Evolutionary conservation across 2,797 vertebrate genomes (phyloP), one percentile per base, ranked within the genome.

Genomic region (Lutjanus campechanus): DNA sequence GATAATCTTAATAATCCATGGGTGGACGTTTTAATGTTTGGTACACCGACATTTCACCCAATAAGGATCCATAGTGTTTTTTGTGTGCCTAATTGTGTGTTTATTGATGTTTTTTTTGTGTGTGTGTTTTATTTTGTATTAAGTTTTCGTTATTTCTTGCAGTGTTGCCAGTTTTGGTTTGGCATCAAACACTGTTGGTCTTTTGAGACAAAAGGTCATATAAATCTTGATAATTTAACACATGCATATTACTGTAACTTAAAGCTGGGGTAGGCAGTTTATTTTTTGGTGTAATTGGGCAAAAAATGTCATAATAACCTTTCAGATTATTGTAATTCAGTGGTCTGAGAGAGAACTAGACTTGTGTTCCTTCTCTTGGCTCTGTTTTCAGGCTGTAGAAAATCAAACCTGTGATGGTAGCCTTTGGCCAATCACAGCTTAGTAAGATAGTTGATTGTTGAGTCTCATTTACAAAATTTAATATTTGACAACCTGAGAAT

Each of bases 151-250:
- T n/a, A 40, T 62, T 63, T 68, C 5, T 61, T 62, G 40, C 1
- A 43, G 0, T 64, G 22, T 43, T 20, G 25, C 50, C 19, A 11
- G 17, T 47, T 46, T 29, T 66, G 44, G 8, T 20, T 56, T 62
- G 4, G 1, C 58, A 25, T 55, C 15, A 71, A 55, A 36, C 41
- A 19, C 15, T 22, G 49, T 55, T 73, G 19, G n/a, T 17, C 11
- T 66, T 25, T 40, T 71, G 3, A 77, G 43, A 36, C 9, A 36
- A 75, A 71, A 25, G 12, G 7, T 67, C 7, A 19, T 13, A 62
- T 19, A 43, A 11, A 29, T 65, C 3, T 66, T 7, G 8, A 20
- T 55, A 8, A 43, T 20, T 16, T n/a, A 1, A 12, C 40, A 20
- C 10, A 2, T 54, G 2, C 20, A 0, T 10, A 46, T 59, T 3